Evolutionary conservation across 2,888 invertebrate genomes (phyloP).

Genomic region (Heliconius sara): DNA sequence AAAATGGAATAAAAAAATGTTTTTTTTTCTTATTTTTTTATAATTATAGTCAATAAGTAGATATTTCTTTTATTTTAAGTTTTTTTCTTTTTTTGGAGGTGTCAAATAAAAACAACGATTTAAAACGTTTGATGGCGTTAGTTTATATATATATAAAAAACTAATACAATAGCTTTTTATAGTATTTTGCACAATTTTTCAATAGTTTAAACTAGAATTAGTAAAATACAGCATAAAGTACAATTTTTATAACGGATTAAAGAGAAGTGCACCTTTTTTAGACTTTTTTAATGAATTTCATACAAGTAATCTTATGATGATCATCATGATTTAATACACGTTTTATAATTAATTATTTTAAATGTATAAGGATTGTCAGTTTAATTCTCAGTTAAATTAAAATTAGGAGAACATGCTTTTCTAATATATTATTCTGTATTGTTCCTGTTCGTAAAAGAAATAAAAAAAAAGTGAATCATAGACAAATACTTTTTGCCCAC

Average conservation of each 20-base stretch:
- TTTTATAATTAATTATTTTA: background rate
- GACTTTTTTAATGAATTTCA: background rate
- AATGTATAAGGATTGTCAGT: background rate
- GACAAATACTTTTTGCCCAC: background rate
- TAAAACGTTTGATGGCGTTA: slow-evolving; percentile 7
- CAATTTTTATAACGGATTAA: background rate
- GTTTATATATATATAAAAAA: background rate
- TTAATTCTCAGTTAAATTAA: background rate
- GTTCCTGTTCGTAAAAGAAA: too few species aligned
- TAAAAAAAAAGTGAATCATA: too few species aligned
- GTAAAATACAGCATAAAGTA: background rate
- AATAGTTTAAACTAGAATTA: slow-evolving; percentile 8
- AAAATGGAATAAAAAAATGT: background rate
- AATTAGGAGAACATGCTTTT: background rate
- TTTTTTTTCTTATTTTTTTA: background rate
- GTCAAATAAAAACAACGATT: slow-evolving; percentile 3
- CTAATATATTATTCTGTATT: background rate
- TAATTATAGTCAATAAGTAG: background rate
- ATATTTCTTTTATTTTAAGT: background rate
- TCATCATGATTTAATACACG: background rate
- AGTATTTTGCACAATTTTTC: slow-evolving; percentile 38
- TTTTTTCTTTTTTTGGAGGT: background rate
- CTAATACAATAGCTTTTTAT: slow-evolving; percentile 31
- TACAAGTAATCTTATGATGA: background rate
- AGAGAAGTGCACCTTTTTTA: background rate